phyloP scores from a whole-genome alignment of 2,797 vertebrate species.

The Arnoldichthys spilopterus region DNA sequence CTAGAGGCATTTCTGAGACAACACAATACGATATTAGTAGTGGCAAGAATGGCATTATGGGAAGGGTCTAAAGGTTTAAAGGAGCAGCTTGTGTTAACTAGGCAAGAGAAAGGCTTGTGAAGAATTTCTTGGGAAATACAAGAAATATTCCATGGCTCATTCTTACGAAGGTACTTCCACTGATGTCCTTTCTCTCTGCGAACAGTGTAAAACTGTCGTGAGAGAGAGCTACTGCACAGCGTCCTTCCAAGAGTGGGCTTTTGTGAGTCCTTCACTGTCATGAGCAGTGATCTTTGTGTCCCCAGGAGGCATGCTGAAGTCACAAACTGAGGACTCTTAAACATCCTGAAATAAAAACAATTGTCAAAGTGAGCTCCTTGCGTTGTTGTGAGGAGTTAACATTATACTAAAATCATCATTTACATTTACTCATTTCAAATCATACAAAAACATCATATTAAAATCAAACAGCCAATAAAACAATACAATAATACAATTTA shows the following conservation, averaged over 20 bases:
- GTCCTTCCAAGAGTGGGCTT: neutral
- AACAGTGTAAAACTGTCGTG: neutral
- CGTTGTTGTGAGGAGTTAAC: no score
- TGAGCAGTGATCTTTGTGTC: conserved; percentile 47
- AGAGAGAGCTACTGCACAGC: neutral
- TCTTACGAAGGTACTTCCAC: neutral
- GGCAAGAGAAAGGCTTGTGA: neutral
- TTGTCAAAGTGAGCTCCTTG: neutral
- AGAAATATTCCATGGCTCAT: neutral
- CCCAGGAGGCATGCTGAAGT: conserved; percentile 57
- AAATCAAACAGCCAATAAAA: no score
- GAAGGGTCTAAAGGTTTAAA: neutral
- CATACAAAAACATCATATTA: no score
- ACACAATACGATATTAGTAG: neutral
- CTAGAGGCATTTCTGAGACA: neutral
- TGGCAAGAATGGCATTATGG: neutral
- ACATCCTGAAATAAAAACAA: conserved; percentile 70
- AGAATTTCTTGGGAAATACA: neutral
- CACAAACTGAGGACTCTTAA: conserved; percentile 63
- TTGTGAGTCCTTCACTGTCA: conserved; percentile 51
- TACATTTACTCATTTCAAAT: no score
- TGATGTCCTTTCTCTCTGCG: neutral
- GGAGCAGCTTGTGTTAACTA: neutral
- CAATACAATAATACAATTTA: neutral
- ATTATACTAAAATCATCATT: no score